Base-by-base conservation (phyloP, 2,888 invertebrate species). In the Idaea dimidiata region DNA sequence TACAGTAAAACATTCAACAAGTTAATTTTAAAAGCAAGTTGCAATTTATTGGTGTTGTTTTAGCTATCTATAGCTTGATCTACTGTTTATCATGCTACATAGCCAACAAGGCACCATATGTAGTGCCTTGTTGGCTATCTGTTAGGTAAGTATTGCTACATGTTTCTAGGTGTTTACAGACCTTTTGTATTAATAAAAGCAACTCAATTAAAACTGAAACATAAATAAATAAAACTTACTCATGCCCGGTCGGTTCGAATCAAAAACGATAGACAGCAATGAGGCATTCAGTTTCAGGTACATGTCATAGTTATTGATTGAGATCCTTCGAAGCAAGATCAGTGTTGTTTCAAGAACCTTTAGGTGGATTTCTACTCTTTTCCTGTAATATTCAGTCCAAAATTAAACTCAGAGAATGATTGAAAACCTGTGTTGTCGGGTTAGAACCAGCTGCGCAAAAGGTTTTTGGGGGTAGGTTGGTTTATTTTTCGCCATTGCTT, bases 201-300 rank as follows among this genome's bases (percentile, higher is more conserved):
- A 16, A 7, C 16, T 54, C 6, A 16, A 7, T 54, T n/a, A 54
- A 16, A 7, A 16, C 54, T 54, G n/a, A 54, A 6, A 54, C 6
- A 14, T 18, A n/a, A n/a, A 55, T 18, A 59, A 56, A 17, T 60
- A 61, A 32, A 67, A 78, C 87, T 85, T 86, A 94, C 94, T 85
- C 91, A 92, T 91, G 59, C 87, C 89, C 53, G 89, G 82, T 67
- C 87, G 86, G 1, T 80, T 75, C 64, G 88, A 87, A 66, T 95
- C 93, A 77, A 94, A 94, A 58, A 95, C 89, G 72, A 94, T 87
- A 67, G 87, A 82, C 16, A 95, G 80, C 1, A 95, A 78, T 14
- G 88, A 87, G 0, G 89, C 82, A 74, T 94, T 94, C 59, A 95
- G 82, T 72, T 94, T 93, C 73, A 93, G 83, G 69, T 94, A 95